Evolutionary conservation across 2,113 vertebrate genomes (phyloP).

Genomic region (Urocolius indicus): DNA sequence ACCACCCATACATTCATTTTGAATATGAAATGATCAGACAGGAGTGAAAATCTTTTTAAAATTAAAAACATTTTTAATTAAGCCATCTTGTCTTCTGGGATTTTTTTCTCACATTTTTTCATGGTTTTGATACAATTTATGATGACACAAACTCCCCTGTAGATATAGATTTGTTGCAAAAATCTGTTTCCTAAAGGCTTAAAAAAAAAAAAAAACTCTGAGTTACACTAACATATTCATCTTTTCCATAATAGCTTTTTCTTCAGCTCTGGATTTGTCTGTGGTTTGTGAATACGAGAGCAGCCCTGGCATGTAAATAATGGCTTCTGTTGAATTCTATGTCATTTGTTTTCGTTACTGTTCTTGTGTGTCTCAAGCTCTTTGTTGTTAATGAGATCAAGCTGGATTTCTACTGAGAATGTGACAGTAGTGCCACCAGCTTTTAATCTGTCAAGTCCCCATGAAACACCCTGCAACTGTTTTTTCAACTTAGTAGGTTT

Average conservation of each 20-base stretch:
- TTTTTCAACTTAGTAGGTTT: slow-evolving; percentile 2
- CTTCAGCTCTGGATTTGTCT: neutral
- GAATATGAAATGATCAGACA: neutral
- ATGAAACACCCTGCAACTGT: neutral
- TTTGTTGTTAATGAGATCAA: slow-evolving; percentile 50
- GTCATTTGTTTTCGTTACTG: neutral
- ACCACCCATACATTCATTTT: neutral
- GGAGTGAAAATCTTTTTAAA: neutral
- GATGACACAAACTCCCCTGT: neutral
- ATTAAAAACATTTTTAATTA: slow-evolving; percentile 9
- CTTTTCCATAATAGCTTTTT: neutral
- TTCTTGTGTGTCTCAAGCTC: neutral
- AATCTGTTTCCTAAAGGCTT: neutral
- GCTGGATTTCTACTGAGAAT: neutral
- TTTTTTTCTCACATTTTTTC: neutral
- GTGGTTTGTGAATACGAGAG: neutral
- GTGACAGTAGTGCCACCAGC: neutral
- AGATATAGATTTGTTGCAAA: neutral
- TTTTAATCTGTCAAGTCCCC: slow-evolving; percentile 21
- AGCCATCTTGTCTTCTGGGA: neutral
- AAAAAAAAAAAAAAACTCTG: neutral
- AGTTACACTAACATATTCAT: neutral
- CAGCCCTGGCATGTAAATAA: neutral
- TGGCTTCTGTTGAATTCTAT: neutral
- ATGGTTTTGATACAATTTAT: neutral